Base-by-base conservation (phyloP, 2,113 vertebrate species). In the Silurus glanis region DNA sequence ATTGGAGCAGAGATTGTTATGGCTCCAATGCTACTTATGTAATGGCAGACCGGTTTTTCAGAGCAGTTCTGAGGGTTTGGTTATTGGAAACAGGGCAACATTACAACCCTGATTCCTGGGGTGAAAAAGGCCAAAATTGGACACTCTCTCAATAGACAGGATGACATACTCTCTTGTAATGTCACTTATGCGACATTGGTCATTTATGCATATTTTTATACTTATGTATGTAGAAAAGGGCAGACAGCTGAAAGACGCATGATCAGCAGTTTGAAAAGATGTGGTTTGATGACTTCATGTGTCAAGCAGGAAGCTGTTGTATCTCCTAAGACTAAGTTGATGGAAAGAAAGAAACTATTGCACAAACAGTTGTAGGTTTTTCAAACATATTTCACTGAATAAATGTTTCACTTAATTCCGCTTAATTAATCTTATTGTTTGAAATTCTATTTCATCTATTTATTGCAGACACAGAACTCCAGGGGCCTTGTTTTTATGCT, bases 1-100 rank as follows among this genome's bases (percentile, higher is more conserved):
- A 83, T 66, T 69, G 53, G 25, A 62, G 55, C 80, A 74, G 25
- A 80, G 25, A 10, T 19, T 61, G 79, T 75, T 56, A 56, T 67
- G 62, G 74, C 47, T 28, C 6, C 64, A 66, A 25, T 82, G 76
- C 53, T 58, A 2, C 14, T 58, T 17, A 56, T 37, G 55, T 58
- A 79, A 56, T 28, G 14, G 75, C 13, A 28, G 75, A 56, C 5
- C 9, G 51, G 17, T 56, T 14, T 78, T 6, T 16, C 5, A 16
- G 53, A 10, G 53, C 5, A 3, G 23, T 23, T 53, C 25, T 19
- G 23, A 25, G 55, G 37, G 37, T 37, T 37, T 2, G 37, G 37
- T 37, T 37, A 37, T 37, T 37, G 37, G 37, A 37, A 37, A 37
- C 37, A 37, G 37, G 2, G 6, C 17, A 61, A 61, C 6, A 21